A percentile compares a stretch with the other conserved stretches of the same genome.
Conservation (phyloP, 2,888 invertebrate species). For the Leptinotarsa juncta region DNA sequence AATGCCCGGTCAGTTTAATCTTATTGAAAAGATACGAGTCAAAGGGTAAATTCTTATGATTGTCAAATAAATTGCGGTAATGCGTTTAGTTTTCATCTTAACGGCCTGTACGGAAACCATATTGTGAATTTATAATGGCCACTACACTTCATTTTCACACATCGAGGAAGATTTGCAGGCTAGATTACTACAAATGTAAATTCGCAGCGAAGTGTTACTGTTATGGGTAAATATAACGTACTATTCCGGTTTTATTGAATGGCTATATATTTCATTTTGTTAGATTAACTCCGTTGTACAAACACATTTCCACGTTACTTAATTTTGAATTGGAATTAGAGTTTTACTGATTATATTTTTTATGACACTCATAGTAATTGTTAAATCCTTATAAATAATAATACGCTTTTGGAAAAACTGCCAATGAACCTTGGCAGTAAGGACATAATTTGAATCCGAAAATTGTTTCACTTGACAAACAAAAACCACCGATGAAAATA, state of each 20-base stretch:
- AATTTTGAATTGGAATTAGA: slow-evolving; percentile 21
- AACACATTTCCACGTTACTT: not conserved
- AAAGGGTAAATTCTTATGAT: slow-evolving; percentile 47
- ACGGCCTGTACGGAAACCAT: slow-evolving; percentile 44
- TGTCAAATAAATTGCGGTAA: slow-evolving; percentile 47
- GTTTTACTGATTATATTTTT: not conserved
- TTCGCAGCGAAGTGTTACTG: slow-evolving; percentile 35
- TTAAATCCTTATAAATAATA: too few species aligned
- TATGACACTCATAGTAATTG: too few species aligned
- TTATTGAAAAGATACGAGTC: slow-evolving; percentile 47
- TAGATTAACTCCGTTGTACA: not conserved
- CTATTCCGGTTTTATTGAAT: slow-evolving; percentile 37
- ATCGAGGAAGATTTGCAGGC: slow-evolving; percentile 37
- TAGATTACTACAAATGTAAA: slow-evolving; percentile 34
- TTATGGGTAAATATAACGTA: slow-evolving; percentile 35
- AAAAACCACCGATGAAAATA: too few species aligned
- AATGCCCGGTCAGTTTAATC: slow-evolving; percentile 40
- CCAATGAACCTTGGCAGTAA: too few species aligned
- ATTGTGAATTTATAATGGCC: slow-evolving; percentile 43
- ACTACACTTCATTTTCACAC: slow-evolving; percentile 42
- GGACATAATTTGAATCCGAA: too few species aligned
- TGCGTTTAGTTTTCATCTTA: slow-evolving; percentile 45
- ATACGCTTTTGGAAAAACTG: too few species aligned
- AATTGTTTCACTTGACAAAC: too few species aligned
- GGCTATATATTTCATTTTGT: slow-evolving; percentile 13